Base-by-base conservation (phyloP, 64 coral and sea anemone species). In the Pocillopora verrucosa region DNA sequence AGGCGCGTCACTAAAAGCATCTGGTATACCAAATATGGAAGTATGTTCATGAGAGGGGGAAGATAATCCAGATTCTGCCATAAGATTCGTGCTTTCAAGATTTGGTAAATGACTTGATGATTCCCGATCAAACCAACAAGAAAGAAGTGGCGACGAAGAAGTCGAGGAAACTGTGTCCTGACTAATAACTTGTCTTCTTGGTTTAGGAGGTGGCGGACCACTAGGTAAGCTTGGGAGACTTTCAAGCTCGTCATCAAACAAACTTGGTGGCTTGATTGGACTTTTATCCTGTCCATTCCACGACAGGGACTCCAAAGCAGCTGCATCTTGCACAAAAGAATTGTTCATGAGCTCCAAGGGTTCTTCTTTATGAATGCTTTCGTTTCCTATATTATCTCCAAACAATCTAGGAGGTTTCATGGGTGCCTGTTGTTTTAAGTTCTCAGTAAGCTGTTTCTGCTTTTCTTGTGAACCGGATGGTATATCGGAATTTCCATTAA, bases 351-450 rank as follows among this genome's bases (percentile, higher is more conserved):
- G 16, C n/a, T 72, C 76, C 62, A 75, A 75, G 24, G 94, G 88
- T 16, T 80, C 83, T 19, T 76, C 83, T 16, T 88, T 41, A 10
- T 88, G 88, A 67, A 94, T 84, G 61, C 95, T 97, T 60, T 97
- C 95, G 16, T 51, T 7, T 51, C 7, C 7, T 51, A 65, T 69
- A 59, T 97, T 92, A 58, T 97, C 91, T 88, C 90, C 90, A 80
- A 97, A 97, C 20, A 97, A 74, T 79, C 91, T 97, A 45, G 95
- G 91, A 10, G 95, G 95, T 87, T 89, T 82, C 9, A 93, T 76
- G 11, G 91, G 34, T 5, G 75, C 37, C 77, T 82, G 86, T 17
- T 9, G 58, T 35, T 69, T 10, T 6, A 35, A 59, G 11, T 89
- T 61, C 30, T 76, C 68, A 59, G 62, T 25, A 22, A 36, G 81